A percentile compares a stretch with the other conserved stretches of the same genome.
These are phyloP conservation scores for Etheostoma cragini DNA, from an alignment of 2,113 vertebrate genomes.

Conservation along the genomic window DNA sequence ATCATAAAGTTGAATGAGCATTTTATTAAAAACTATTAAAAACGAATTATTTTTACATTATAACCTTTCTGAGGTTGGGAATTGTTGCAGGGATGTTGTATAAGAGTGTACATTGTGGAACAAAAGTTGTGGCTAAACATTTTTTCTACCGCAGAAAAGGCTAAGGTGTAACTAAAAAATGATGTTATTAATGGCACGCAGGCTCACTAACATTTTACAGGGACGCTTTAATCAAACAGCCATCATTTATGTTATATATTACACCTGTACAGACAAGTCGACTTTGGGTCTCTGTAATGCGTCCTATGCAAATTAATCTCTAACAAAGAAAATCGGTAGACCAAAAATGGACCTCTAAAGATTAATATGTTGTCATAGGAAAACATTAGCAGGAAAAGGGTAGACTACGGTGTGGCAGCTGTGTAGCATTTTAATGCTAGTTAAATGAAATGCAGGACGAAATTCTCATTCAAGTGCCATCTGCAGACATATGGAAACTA, in stretches of 20 bases:
- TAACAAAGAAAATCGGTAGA: neutral
- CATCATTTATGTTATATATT: neutral
- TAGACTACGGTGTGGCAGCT: neutral
- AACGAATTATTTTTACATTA: neutral
- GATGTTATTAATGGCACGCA: no score
- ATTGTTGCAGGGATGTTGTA: neutral
- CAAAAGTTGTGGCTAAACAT: neutral
- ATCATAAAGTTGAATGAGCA: slow-evolving; percentile 24
- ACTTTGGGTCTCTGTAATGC: neutral
- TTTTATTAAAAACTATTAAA: slow-evolving; percentile 13
- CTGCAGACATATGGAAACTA: neutral
- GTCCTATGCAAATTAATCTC: neutral
- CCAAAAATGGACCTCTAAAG: neutral
- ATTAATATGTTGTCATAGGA: neutral
- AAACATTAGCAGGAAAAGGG: neutral
- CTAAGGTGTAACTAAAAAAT: no score
- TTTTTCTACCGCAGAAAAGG: neutral
- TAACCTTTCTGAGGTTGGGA: neutral
- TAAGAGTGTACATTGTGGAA: neutral
- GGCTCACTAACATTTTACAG: neutral
- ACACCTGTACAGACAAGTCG: neutral
- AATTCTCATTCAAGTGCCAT: neutral
- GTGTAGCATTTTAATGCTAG: neutral
- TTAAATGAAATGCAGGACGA: neutral
- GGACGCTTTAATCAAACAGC: neutral